These are phyloP conservation scores for Aphaenogaster ashmeadi DNA, from an alignment of 1,140 invertebrate species.

Conservation along the genomic window DNA sequence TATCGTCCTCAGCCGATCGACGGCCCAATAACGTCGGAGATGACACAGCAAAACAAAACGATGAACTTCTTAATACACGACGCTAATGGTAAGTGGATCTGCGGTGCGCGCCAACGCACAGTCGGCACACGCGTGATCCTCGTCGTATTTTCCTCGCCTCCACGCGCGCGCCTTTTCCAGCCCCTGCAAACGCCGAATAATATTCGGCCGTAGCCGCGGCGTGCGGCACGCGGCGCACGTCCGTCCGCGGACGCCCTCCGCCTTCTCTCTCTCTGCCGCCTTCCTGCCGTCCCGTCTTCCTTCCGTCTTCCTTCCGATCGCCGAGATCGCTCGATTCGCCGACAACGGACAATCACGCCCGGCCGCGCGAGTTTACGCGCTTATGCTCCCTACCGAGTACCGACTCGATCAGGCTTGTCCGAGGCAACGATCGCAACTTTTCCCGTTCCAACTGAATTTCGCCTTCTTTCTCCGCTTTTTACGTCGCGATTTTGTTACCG, in stretches of 20 bases:
- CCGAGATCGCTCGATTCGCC: neutral
- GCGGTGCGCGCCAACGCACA: constrained; percentile 83
- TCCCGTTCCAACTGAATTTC: neutral
- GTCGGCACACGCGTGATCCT: constrained; percentile 69
- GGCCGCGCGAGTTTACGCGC: neutral
- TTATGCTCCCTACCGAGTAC: neutral
- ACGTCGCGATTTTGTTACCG: neutral
- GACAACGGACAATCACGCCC: neutral
- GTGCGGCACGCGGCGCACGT: neutral
- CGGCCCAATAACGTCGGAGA: constrained; percentile 82
- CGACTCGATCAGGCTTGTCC: neutral
- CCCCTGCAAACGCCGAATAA: neutral
- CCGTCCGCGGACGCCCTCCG: neutral
- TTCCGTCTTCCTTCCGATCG: neutral
- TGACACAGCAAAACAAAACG: constrained; percentile 89
- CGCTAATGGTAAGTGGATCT: constrained; percentile 88
- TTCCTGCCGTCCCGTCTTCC: neutral
- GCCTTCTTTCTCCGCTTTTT: neutral
- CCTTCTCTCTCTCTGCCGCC: neutral
- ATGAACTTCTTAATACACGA: constrained; percentile 90
- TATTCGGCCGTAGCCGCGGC: neutral
- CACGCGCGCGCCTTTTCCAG: neutral
- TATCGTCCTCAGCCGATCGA: constrained; percentile 71
- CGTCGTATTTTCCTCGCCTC: constrained; percentile 12
- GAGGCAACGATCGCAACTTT: neutral